Base-by-base conservation (phyloP, 2,113 vertebrate genomes). In the Pheucticus melanocephalus region DNA sequence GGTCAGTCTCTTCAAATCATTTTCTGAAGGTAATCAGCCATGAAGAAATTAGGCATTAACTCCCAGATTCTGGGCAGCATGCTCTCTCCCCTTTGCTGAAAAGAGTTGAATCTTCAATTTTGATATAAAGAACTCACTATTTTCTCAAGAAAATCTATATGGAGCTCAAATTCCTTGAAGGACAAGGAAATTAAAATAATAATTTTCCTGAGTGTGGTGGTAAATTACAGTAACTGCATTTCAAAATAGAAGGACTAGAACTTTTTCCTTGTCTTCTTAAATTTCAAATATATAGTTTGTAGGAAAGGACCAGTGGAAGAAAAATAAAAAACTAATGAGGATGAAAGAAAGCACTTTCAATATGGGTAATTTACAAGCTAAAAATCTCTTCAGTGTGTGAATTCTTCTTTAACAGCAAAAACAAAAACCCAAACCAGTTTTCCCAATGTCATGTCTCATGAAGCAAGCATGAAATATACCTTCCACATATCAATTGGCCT, bases 11-110 rank as follows among this genome's bases (percentile, higher is more conserved):
- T 88, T 90, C 33, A 65, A 61, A 72, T 6, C 3, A 59, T 76
- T 60, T 45, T 27, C 45, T 56, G 37, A 72, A 73, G 13, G 44
- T 27, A 78, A 53, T 40, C 20, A 86, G 5, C 17, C 5, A 40
- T 25, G 20, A 95, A 86, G 10, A 88, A 61, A 7, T 65, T 45
- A 21, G 17, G 3, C 11, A 64, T 44, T 68, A 86, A 69, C 18
- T n/a, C 44, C 14, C 11, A 59, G 39, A 82, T 48, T 88, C 45
- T 68, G 12, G 31, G 20, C 4, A 42, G 10, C 3, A 45, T 30
- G 2, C 1, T 79, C 4, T 56, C 4, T 81, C 2, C 12, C 27
- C 37, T 64, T 76, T 0, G 0, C 19, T 63, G 45, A 87, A 72
- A 71, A 7, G 15, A 27, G 1, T 17, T 42, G 25, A 92, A 53